A percentile compares a stretch with the other conserved stretches of the same genome.
phyloP scores from a whole-genome alignment of 2,888 invertebrate genomes.

The Hylaea fasciaria region DNA sequence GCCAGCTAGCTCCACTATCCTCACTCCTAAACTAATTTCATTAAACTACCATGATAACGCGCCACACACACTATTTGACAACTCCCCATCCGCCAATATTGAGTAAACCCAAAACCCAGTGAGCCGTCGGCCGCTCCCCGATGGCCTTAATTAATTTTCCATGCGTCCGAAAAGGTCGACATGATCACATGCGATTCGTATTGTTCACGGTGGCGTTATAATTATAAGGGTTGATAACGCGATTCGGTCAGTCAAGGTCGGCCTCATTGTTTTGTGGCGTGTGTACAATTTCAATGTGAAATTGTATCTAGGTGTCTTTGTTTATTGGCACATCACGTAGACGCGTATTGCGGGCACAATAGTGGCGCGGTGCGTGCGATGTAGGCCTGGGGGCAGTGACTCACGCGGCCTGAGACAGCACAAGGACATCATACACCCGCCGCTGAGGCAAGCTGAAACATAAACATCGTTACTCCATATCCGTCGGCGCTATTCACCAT shows the following conservation, averaged over 20 bases:
- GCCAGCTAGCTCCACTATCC: conserved; percentile 43
- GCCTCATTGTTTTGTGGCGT: conserved; percentile 39
- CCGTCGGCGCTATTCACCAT: conserved; percentile 78
- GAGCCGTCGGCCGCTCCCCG: conserved; percentile 32
- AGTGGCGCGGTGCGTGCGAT: conserved; percentile 57
- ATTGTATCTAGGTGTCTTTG: conserved; percentile 40
- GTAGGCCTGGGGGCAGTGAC: conserved; percentile 57
- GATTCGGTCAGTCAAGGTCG: conserved; percentile 42
- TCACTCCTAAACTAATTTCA: conserved; percentile 47
- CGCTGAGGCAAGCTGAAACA: conserved; percentile 74
- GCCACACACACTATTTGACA: conserved; percentile 32
- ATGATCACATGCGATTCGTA: conserved; percentile 28
- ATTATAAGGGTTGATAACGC: conserved; percentile 43
- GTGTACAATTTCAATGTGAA: conserved; percentile 43
- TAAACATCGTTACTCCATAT: conserved; percentile 82
- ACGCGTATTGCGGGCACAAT: conserved; percentile 64
- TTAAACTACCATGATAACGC: conserved; percentile 39
- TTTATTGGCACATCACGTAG: conserved; percentile 61
- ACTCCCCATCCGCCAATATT: conserved; percentile 26
- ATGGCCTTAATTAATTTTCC: conserved; percentile 39
- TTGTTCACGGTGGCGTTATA: conserved; percentile 29
- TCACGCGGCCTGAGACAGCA: conserved; percentile 71
- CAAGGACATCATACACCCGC: conserved; percentile 73
- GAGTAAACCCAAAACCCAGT: conserved; percentile 23
- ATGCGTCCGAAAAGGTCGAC: conserved; percentile 27